Conservation (phyloP, 2,797 vertebrate genomes). For the Poecile montanus region DNA sequence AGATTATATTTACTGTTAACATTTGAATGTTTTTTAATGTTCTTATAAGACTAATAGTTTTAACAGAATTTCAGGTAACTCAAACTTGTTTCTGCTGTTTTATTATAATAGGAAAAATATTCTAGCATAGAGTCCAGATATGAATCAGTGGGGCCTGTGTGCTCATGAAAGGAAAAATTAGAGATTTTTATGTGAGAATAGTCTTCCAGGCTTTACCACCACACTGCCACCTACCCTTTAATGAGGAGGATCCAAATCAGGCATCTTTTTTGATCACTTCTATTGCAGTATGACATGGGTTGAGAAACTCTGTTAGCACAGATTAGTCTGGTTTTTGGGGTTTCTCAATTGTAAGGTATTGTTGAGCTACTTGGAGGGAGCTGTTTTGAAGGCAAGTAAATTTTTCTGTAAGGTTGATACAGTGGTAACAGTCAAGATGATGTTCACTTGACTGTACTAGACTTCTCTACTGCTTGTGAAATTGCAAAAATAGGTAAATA, state of each 20-base stretch:
- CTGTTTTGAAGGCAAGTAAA: not conserved
- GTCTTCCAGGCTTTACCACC: not conserved
- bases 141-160: not conserved
- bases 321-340: not conserved
- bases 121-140: not conserved
- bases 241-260: not conserved
- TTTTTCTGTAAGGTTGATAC: not conserved
- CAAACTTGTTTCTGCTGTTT: not conserved
- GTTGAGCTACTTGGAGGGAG: not conserved
- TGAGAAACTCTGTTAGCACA: not conserved
- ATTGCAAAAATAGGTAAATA: not conserved
- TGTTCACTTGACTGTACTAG: not conserved
- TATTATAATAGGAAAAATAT: not conserved
- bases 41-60: not conserved
- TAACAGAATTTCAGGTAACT: not conserved
- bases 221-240: not conserved
- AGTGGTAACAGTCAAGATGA: not conserved
- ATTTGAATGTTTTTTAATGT: not conserved
- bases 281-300: not conserved
- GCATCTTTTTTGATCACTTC: not conserved
- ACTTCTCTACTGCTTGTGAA: not conserved
- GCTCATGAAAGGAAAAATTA: not conserved
- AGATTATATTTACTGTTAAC: not conserved
- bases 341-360: not conserved
- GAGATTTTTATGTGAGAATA: not conserved